Evolutionary conservation across 1,140 invertebrate genomes (phyloP).

Genomic region (Calephelis virginiensis): DNA sequence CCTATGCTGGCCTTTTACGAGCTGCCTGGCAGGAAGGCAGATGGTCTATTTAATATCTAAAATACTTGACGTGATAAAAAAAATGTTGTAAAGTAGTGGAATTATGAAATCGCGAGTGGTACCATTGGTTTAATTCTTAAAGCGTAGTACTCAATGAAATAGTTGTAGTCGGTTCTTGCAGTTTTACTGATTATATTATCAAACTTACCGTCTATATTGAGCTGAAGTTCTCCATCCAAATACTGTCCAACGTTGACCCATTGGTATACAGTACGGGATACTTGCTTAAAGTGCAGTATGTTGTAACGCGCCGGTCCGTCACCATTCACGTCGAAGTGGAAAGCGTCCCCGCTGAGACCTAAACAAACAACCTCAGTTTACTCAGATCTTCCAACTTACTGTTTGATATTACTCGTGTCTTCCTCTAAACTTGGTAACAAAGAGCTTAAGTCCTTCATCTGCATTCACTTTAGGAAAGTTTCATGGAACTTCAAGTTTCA

Average conservation of each 20-base stretch:
- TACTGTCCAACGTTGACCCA: constrained; percentile 94
- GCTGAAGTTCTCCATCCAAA: constrained; percentile 86
- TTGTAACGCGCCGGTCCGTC: constrained; percentile 96
- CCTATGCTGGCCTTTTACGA: too few relatives aligned
- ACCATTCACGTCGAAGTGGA: constrained; percentile 92
- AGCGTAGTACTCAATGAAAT: too few relatives aligned
- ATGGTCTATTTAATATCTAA: too few relatives aligned
- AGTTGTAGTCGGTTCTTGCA: too few relatives aligned
- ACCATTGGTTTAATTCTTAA: too few relatives aligned
- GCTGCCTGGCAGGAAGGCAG: too few relatives aligned
- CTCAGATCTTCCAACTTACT: constrained; percentile 1
- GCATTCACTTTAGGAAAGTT: too few relatives aligned
- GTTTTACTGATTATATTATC: too few relatives aligned
- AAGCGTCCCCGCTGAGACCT: constrained; percentile 93
- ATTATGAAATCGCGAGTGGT: too few relatives aligned
- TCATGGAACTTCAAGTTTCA: too few relatives aligned
- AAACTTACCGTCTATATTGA: constrained; percentile 87
- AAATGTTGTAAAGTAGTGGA: too few relatives aligned
- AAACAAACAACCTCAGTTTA: constrained; percentile 24
- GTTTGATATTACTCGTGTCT: neutral
- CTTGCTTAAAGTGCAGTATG: constrained; percentile 96
- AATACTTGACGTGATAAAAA: too few relatives aligned
- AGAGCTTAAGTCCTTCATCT: neutral
- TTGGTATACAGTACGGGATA: constrained; percentile 84
- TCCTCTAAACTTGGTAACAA: neutral